Base-by-base conservation (phyloP, 2,888 invertebrate species). In the Pseudolycoriella hygida region DNA sequence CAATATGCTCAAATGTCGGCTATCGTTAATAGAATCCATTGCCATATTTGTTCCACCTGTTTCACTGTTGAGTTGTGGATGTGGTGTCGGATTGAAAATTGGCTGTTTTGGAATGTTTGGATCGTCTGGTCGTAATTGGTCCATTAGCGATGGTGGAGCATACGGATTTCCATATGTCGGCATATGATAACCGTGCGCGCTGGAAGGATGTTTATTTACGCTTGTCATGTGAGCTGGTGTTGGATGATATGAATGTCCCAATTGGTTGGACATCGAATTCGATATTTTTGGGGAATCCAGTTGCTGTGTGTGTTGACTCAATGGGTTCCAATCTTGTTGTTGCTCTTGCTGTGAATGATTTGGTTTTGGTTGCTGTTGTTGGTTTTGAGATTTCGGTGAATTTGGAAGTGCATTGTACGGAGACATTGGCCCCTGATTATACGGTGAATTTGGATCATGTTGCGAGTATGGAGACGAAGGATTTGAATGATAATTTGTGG, bases 391-490 rank as follows among this genome's bases (percentile, higher is more conserved):
- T 17, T 38, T 40, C n/a, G 39, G 44, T 15, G 39, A 39, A 18
- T 17, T 40, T 12, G 40, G 45, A 30, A n/a, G 12, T n/a, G 31
- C 31, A 18, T 40, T 45, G 20, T 19, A 45, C 14, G 45, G 40
- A 3, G 45, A 45, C n/a, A 30, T 39, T 46, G 56, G 52, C 12
- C n/a, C 19, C 18, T 44, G 44, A 2, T 65, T 56, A 53, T 64
- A 67, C 48, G 59, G 66, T 12, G 62, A 50, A 32, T 63, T 53
- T 38, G 63, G 60, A 17, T 56, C 53, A 44, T 53, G 52, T 42
- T 66, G 65, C n/a, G 65, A 56, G 50, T 65, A 69, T 10, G 67
- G 62, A 2, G 67, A 59, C 20, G 46, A 40, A 5, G 46, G 43
- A 45, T 65, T 63, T 2, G 59, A 57, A 3, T 67, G 66, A 1